Percentiles rank a stretch among this genome's conserved stretches.
Evolutionary conservation across 2,113 vertebrate species (phyloP).

Genomic region (Numida meleagris): DNA sequence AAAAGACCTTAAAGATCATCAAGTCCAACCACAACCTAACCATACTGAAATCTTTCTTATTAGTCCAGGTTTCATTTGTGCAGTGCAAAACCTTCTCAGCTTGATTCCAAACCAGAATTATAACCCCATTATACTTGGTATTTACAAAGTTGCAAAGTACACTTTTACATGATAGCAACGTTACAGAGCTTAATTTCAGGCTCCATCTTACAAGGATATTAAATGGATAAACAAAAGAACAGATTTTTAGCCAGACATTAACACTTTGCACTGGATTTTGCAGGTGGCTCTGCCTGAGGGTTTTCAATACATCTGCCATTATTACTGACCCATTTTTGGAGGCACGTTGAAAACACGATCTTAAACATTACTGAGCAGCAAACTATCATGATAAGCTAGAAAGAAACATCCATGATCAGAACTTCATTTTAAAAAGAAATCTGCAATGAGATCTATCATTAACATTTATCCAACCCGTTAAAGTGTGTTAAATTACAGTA

Average conservation of each 20-base stretch:
- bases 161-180: neutral
- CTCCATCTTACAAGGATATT: neutral
- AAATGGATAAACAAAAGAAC: neutral
- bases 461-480: neutral
- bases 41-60: neutral
- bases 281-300: neutral
- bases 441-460: neutral
- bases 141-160: neutral
- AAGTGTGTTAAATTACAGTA: neutral
- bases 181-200: neutral
- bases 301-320: neutral
- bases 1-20: no score
- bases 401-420: neutral
- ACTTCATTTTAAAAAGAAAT: neutral
- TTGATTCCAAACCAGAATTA: neutral
- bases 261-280: neutral
- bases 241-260: neutral
- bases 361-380: neutral
- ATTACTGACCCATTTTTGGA: neutral
- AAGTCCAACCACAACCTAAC: no score
- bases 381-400: neutral
- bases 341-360: neutral
- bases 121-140: neutral
- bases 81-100: neutral
- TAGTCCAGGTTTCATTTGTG: neutral